A percentile compares a stretch with the other conserved stretches of the same genome.
Conservation (phyloP, 2,888 invertebrate genomes). For the Cecidostiba fungosa region DNA sequence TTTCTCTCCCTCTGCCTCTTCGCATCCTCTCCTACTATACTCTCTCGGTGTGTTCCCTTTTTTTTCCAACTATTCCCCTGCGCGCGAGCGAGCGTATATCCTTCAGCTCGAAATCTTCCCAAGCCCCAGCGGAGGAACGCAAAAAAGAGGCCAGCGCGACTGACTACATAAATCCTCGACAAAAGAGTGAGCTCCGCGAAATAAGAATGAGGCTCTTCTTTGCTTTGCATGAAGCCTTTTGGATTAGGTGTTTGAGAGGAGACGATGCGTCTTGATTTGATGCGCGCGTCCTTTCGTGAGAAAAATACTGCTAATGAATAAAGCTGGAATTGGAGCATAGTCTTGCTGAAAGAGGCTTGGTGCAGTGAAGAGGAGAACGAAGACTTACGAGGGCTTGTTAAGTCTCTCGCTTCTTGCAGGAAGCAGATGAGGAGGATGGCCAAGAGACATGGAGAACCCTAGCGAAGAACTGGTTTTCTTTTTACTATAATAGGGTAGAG, state of each 20-base stretch:
- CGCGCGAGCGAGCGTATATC: constrained; percentile 32
- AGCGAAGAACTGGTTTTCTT: constrained; percentile 63
- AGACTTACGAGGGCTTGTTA: not conserved
- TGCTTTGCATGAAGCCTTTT: not conserved
- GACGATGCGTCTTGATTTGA: not conserved
- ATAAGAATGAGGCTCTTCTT: constrained; percentile 28
- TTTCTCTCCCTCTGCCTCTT: constrained; percentile 23
- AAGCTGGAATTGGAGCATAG: constrained; percentile 67
- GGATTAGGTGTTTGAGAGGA: not conserved
- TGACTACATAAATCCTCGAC: constrained; percentile 48
- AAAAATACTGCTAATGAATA: constrained; percentile 72
- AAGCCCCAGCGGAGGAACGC: constrained; percentile 16
- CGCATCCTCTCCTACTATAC: not conserved
- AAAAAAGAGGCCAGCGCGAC: constrained; percentile 26
- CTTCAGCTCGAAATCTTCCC: constrained; percentile 55
- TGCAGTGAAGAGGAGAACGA: not conserved
- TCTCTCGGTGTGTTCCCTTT: not conserved
- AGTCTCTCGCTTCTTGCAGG: constrained; percentile 16
- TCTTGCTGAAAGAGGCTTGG: not conserved
- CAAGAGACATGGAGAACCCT: constrained; percentile 64
- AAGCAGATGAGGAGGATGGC: not conserved
- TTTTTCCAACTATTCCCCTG: constrained; percentile 32
- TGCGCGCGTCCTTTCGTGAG: constrained; percentile 64
- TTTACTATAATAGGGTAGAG: not conserved
- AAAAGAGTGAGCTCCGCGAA: constrained; percentile 13